Evolutionary conservation across 2,888 invertebrate species (phyloP).

Genomic region (Minunthozetes semirufus): DNA sequence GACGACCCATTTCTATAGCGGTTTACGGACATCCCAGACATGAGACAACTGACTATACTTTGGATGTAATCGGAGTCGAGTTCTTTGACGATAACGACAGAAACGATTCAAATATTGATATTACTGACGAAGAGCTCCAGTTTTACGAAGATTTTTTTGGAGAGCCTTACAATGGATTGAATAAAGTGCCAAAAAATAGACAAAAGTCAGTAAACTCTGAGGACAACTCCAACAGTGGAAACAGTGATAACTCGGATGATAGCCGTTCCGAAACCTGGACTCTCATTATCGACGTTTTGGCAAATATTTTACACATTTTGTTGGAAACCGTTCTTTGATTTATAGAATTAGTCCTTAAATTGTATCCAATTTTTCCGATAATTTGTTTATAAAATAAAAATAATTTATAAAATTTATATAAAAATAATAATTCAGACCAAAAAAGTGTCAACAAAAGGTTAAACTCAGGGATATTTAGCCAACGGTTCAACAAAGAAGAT

Average conservation of each 20-base stretch:
- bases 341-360: background rate
- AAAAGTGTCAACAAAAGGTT: background rate
- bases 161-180: background rate
- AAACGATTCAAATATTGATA: background rate
- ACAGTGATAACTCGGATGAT: background rate
- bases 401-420: background rate
- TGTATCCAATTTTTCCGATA: background rate
- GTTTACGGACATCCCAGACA: conserved; percentile 48
- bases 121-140: conserved; percentile 3
- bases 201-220: background rate
- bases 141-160: conserved; percentile 27
- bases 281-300: conserved; percentile 9
- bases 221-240: background rate
- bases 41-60: background rate
- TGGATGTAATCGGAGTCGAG: conserved; percentile 15
- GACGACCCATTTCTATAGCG: conserved; percentile 48
- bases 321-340: conserved; percentile 4
- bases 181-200: conserved; percentile 27
- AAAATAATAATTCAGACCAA: background rate
- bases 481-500: too few species aligned
- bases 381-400: background rate
- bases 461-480: too few species aligned
- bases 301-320: conserved; percentile 23
- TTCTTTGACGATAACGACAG: conserved; percentile 15
- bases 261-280: conserved; percentile 8